Evolutionary conservation across 1,140 invertebrate genomes (phyloP), one percentile per base, ranked within the genome.

Genomic region (Manduca sexta): DNA sequence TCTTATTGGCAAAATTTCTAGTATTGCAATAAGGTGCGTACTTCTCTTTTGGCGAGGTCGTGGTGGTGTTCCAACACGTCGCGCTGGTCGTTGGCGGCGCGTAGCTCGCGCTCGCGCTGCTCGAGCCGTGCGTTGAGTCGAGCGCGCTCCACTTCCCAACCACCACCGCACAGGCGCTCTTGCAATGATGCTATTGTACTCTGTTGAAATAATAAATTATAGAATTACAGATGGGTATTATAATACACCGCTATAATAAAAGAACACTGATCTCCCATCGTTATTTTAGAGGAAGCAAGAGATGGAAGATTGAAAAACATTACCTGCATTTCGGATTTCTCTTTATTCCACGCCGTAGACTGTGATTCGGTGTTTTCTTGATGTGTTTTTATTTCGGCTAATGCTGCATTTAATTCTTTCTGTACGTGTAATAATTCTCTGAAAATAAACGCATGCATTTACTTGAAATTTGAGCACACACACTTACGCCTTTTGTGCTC

Each of bases 21-120:
- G 5, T 35, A n/a, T 35, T 35, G 8, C 7, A 30, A 12, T 12
- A 14, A 1, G 12, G 35, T 46, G 11, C 35, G 15, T 49, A 83
- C 84, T 64, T 86, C 84, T 69, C 81, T 84, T 62, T 76, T 81
- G 17, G 67, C 58, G 6, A 60, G 50, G 12, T 87, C 83, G 21
- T 82, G 76, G 34, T 84, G 69, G 50, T 86, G 74, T 18, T 70
- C 58, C 40, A 93, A 86, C 38, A 92, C 89, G 43, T 92, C 89
- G 55, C 91, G 90, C 69, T 95, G 92, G 45, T 91, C 91, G 38
- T 90, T 91, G n/a, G 93, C 73, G 44, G 91, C 88, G 14, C 92
- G 92, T 6, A 94, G 87, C 56, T 96, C 93, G 1, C 89, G 89
- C 61, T 92, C 91, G 50, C 93, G 90, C 65, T 97, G 93, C 16